A percentile compares a stretch with the other conserved stretches of the same genome.
Conservation (phyloP, 2,113 vertebrate species). For the Barbus barbus region DNA sequence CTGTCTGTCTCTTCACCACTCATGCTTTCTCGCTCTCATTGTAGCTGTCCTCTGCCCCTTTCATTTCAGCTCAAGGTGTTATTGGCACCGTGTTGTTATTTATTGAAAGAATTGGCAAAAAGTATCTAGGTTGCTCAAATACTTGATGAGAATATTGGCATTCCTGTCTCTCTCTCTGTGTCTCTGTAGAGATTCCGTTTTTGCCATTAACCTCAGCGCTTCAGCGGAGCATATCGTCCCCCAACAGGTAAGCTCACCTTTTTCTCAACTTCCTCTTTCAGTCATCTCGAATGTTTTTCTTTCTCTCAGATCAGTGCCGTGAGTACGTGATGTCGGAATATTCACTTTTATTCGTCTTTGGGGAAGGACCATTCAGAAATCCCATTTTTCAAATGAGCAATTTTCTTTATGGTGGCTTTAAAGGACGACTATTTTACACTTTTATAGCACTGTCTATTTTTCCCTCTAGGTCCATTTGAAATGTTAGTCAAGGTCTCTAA, state of each 20-base stretch:
- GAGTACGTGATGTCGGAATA: background rate
- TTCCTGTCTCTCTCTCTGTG: constrained; percentile 37
- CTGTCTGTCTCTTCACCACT: background rate
- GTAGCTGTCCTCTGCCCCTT: constrained; percentile 4
- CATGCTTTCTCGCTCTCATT: background rate
- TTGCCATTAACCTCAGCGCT: constrained; percentile 82
- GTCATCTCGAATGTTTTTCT: constrained; percentile 9
- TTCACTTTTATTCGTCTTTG: constrained; percentile 32
- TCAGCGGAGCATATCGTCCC: constrained; percentile 81
- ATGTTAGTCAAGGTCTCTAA: constrained; percentile 31
- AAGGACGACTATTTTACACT: background rate
- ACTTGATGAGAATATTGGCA: background rate
- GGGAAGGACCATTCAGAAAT: constrained; percentile 33
- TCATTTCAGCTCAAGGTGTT: constrained; percentile 15
- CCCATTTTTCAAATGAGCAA: constrained; percentile 28
- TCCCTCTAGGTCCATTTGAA: constrained; percentile 32
- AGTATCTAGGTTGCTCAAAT: background rate
- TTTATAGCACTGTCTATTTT: constrained; percentile 23
- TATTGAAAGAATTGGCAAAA: background rate
- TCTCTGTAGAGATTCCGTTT: constrained; percentile 86
- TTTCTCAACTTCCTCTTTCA: constrained; percentile 7
- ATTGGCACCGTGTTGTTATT: background rate
- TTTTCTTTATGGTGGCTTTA: constrained; percentile 3
- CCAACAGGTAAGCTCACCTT: constrained; percentile 75
- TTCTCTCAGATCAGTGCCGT: constrained; percentile 11